A percentile compares a stretch with the other conserved stretches of the same genome.
Evolutionary conservation across 2,113 vertebrate genomes (phyloP).

Genomic region (Bothrops jararaca): DNA sequence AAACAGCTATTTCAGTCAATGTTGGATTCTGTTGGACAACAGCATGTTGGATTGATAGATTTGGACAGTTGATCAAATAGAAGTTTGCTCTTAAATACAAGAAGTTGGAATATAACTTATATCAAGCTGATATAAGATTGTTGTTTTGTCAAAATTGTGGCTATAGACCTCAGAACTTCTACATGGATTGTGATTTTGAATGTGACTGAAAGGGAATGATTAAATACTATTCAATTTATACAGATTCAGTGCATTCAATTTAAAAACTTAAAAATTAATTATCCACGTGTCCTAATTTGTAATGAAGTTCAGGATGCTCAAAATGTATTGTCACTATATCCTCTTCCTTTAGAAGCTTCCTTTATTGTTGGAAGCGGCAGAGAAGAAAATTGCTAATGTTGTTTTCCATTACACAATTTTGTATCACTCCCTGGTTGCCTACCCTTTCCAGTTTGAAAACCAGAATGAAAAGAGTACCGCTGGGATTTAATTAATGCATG

Average conservation of each 20-base stretch:
- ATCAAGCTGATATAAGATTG: neutral
- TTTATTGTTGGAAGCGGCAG: neutral
- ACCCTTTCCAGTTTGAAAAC: neutral
- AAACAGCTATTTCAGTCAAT: neutral
- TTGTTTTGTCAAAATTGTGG: neutral
- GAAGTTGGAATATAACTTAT: too few relatives aligned
- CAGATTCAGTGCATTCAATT: neutral
- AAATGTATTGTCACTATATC: neutral
- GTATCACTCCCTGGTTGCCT: neutral
- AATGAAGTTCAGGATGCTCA: neutral
- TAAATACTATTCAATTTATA: neutral
- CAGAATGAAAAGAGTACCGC: neutral
- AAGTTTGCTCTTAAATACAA: neutral
- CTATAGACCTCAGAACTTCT: neutral
- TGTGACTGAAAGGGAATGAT: neutral
- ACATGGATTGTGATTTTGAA: neutral
- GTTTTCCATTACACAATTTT: neutral
- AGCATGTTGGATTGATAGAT: neutral
- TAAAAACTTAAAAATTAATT: neutral
- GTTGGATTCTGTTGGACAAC: neutral
- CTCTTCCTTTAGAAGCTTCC: neutral
- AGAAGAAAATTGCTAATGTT: neutral
- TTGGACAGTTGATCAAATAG: neutral
- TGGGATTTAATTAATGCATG: neutral
- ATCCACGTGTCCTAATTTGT: neutral